A percentile compares a stretch with the other conserved stretches of the same genome.
Conservation (phyloP, 2,888 invertebrate genomes). For the Atrina japonica region DNA sequence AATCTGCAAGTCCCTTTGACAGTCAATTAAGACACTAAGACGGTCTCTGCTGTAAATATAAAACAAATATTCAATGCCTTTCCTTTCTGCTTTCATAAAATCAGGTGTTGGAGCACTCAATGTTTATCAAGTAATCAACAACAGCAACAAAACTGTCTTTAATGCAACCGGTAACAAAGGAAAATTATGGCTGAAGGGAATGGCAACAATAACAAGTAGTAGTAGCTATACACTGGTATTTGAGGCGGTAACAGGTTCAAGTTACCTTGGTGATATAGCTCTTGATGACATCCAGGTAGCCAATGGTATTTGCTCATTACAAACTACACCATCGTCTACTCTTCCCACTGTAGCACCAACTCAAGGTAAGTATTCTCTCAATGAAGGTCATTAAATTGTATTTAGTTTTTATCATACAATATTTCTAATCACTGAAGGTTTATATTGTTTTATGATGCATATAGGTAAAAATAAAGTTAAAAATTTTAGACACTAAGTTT, state of each 20-base stretch:
- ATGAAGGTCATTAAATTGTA: not conserved
- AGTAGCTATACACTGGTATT: constrained; percentile 62
- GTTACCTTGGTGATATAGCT: constrained; percentile 69
- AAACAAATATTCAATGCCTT: too few species aligned
- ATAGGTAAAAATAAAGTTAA: too few species aligned
- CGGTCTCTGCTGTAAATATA: too few species aligned
- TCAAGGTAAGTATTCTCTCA: constrained; percentile 50
- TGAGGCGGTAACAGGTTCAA: constrained; percentile 67
- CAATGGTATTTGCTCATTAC: constrained; percentile 62
- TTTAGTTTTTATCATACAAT: not conserved
- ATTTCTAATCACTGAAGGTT: not conserved
- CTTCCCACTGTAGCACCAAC: constrained; percentile 55
- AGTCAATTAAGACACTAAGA: too few species aligned
- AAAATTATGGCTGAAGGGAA: constrained; percentile 61
- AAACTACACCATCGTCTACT: constrained; percentile 51
- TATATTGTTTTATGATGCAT: not conserved
- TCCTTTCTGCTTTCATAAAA: too few species aligned
- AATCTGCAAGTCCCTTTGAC: too few species aligned
- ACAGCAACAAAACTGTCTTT: constrained; percentile 54
- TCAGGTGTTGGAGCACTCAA: constrained; percentile 70
- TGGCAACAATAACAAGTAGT: constrained; percentile 51
- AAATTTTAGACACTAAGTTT: too few species aligned
- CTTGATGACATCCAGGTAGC: constrained; percentile 64
- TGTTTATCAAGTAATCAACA: constrained; percentile 53
- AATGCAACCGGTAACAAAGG: constrained; percentile 65